Conservation (phyloP, 2,113 vertebrate species). For the Pycnonotus jocosus region DNA sequence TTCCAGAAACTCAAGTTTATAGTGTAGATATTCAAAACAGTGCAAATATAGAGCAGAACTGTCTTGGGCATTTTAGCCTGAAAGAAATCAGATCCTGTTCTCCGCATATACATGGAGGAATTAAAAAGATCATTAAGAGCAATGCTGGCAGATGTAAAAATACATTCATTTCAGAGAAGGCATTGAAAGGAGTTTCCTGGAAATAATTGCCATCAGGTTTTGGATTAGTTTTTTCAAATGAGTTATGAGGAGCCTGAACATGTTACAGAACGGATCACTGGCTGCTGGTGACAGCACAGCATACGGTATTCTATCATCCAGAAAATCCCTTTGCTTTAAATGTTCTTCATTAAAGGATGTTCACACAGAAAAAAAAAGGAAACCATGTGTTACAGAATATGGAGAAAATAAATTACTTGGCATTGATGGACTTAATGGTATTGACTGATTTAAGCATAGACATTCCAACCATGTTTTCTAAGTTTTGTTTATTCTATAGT, state of each 20-base stretch:
- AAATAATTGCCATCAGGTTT: background rate
- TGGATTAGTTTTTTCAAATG: background rate
- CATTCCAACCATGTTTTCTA: accelerated
- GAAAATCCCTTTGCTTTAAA: background rate
- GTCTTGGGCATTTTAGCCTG: background rate
- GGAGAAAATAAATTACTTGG: background rate
- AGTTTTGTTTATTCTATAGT: background rate
- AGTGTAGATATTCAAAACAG: background rate
- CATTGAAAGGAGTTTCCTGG: background rate
- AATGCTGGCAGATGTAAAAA: background rate
- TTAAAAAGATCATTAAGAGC: background rate
- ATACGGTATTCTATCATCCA: background rate
- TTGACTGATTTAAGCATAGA: background rate
- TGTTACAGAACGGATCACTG: background rate
- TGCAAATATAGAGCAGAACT: background rate
- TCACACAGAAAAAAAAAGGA: background rate
- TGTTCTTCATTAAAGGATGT: background rate
- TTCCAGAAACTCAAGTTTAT: background rate
- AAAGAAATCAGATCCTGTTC: background rate
- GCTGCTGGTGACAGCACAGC: background rate
- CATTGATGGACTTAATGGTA: background rate
- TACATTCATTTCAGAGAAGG: background rate
- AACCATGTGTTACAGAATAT: background rate
- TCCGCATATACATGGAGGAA: background rate
- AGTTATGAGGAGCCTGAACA: background rate